Evolutionary conservation across 2,113 vertebrate species (phyloP), one percentile per base, ranked within the genome.

Genomic region (Protomyctophum bolini): DNA sequence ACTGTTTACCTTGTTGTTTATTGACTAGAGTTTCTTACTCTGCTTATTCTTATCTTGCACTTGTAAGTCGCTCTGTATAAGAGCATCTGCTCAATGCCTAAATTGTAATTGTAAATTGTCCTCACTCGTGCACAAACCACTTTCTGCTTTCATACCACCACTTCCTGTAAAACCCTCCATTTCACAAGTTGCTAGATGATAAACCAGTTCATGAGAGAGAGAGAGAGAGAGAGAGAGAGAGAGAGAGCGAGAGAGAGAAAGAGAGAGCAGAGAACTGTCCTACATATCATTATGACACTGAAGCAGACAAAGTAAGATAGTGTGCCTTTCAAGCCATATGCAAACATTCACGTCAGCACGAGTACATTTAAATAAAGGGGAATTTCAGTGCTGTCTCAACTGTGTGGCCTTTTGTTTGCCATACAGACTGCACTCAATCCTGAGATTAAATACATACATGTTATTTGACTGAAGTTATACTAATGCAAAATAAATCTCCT

Each of bases 301-400:
- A 46, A 70, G 51, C 51, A 41, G 49, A 60, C 6, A 14, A 12
- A 41, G 47, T 51, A 75, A 69, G 56, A 76, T 61, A 59, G 57
- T 8, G 14, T 59, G 55, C 14, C 58, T 1, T 52, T 57, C 15
- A 48, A 58, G 62, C 65, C 9, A 70, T 56, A 45, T 54, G 69
- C 69, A 77, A 68, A 82, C 64, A 64, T 51, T 50, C 28, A 52
- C 58, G 66, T 67, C 14, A 77, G 55, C 46, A 57, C 29, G 15
- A 50, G 33, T 41, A 72, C 59, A 29, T 79, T 71, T 75, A 72
- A 58, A 70, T 78, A 50, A 70, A 55, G 63, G 29, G 70, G 28
- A 15, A 62, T 60, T n/a, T 63, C 50, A 56, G 15, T 11, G 33
- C 7, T 7, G 50, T 66, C 66, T 10, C 6, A 41, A 41, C 14